Evolutionary conservation across 2,888 invertebrate genomes (phyloP).

Genomic region (Synergus japonicus): DNA sequence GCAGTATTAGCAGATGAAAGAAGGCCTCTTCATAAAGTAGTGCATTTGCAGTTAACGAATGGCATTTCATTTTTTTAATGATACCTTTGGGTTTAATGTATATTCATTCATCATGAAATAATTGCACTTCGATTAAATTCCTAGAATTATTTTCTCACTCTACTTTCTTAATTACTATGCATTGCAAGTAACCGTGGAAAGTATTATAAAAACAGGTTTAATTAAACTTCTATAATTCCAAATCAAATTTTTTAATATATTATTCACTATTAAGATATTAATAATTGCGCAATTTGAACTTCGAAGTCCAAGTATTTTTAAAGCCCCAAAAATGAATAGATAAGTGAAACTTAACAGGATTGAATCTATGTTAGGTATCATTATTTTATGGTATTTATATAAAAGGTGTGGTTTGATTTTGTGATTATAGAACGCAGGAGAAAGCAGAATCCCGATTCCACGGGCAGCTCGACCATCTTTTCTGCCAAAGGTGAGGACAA

Average conservation of each 20-base stretch:
- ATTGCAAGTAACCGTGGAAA: too few species aligned
- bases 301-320: not conserved
- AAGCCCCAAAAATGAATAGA: not conserved
- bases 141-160: not conserved
- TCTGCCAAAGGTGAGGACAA: slow-evolving; percentile 52
- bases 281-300: too few species aligned
- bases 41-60: not conserved
- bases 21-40: not conserved
- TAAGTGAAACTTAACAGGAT: not conserved
- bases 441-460: slow-evolving; percentile 56
- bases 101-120: not conserved
- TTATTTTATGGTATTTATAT: not conserved
- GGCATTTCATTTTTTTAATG: too few species aligned
- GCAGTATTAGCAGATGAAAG: not conserved
- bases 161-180: not conserved
- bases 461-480: slow-evolving; percentile 52
- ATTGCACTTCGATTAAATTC: not conserved
- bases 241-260: too few species aligned
- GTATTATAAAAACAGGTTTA: too few species aligned
- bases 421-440: slow-evolving; percentile 54
- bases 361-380: not conserved
- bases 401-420: slow-evolving; percentile 26
- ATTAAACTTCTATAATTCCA: too few species aligned
- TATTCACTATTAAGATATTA: too few species aligned
- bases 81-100: too few species aligned